Evolutionary conservation across 2,888 invertebrate genomes (phyloP).

Genomic region (Galeruca laticollis): DNA sequence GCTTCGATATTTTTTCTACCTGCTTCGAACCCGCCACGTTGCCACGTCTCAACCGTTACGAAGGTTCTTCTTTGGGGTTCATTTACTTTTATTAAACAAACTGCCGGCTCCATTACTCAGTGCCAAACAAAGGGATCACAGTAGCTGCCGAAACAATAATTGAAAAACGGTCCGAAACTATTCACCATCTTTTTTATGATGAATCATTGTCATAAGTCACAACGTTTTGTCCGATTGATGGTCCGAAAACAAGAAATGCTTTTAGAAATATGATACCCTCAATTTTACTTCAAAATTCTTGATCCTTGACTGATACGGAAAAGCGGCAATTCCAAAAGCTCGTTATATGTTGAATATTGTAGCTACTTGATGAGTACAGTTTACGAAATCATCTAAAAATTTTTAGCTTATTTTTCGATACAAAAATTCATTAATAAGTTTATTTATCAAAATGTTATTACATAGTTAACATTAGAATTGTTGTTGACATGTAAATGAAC

Average conservation of each 20-base stretch:
- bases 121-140: slow-evolving; percentile 51
- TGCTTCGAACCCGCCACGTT: slow-evolving; percentile 38
- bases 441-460: no score
- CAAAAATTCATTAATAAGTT: no score
- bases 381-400: no score
- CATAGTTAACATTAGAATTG: no score
- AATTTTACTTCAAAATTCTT: not conserved
- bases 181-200: slow-evolving; percentile 41
- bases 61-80: slow-evolving; percentile 41
- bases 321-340: no score
- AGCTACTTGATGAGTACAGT: no score
- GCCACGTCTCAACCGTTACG: slow-evolving; percentile 36
- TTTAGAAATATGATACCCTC: slow-evolving; percentile 37
- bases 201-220: slow-evolving; percentile 45
- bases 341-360: no score
- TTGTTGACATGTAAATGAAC: no score
- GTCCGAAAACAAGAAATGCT: slow-evolving; percentile 5
- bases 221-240: not conserved
- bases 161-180: slow-evolving; percentile 46
- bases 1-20: slow-evolving; percentile 42
- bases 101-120: slow-evolving; percentile 49
- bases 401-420: no score
- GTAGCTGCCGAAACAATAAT: slow-evolving; percentile 54
- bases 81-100: slow-evolving; percentile 45
- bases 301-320: not conserved